Conservation (phyloP, 2,888 invertebrate genomes). For the Eudemis profundana region DNA sequence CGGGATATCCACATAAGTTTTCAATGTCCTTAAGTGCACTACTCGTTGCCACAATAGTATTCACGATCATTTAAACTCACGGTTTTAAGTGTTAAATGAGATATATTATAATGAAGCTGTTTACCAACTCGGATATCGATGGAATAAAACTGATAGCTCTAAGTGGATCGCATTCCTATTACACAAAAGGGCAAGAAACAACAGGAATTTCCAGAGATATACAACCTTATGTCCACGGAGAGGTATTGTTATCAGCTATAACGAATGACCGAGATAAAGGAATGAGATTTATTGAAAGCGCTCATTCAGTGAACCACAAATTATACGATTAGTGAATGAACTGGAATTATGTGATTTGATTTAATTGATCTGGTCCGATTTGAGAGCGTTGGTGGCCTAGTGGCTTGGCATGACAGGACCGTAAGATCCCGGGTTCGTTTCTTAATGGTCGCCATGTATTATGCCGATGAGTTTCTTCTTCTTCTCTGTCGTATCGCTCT, state of each 20-base stretch:
- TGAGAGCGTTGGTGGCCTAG: background rate
- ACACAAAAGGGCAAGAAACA: background rate
- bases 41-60: too few relatives aligned
- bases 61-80: background rate
- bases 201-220: background rate
- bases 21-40: too few relatives aligned
- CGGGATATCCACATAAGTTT: too few relatives aligned
- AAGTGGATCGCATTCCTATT: background rate
- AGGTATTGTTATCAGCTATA: constrained; percentile 8
- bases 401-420: too few relatives aligned
- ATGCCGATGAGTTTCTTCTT: too few relatives aligned
- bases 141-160: constrained; percentile 12
- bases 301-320: constrained; percentile 14
- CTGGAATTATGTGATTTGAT: constrained; percentile 12
- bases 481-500: too few relatives aligned
- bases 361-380: constrained; percentile 7
- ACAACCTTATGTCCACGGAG: background rate
- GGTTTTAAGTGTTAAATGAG: background rate
- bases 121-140: constrained; percentile 6
- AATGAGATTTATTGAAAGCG: constrained; percentile 21
- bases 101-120: constrained; percentile 13
- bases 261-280: constrained; percentile 22
- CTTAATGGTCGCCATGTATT: too few relatives aligned
- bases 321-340: constrained; percentile 12
- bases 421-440: too few relatives aligned